Percentiles rank a stretch among this genome's conserved stretches.
Evolutionary conservation across 2,797 vertebrate species (phyloP).

Genomic region (Peromyscus attwateri): DNA sequence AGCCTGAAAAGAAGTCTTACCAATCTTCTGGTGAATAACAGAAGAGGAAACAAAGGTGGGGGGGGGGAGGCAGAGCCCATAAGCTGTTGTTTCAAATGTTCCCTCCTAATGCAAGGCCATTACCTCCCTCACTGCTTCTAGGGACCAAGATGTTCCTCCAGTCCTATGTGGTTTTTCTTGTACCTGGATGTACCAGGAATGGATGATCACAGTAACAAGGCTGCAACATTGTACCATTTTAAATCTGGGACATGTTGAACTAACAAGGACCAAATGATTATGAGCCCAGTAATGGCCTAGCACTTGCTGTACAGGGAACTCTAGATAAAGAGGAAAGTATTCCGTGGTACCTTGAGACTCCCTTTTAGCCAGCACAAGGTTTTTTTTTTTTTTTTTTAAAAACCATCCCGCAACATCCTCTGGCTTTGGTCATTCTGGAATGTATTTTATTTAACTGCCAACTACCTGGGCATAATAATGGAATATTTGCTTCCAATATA

Average conservation of each 20-base stretch:
- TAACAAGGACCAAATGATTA: slow-evolving; percentile 67
- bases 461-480: background rate
- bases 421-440: slow-evolving; percentile 79
- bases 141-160: slow-evolving; percentile 26
- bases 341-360: slow-evolving; percentile 68
- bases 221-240: slow-evolving; percentile 38
- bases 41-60: background rate
- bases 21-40: background rate
- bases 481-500: background rate
- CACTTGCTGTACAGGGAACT: slow-evolving; percentile 57
- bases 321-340: slow-evolving; percentile 58
- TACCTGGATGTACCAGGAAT: slow-evolving; percentile 18
- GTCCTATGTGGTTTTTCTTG: background rate
- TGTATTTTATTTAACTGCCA: slow-evolving; percentile 57
- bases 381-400: slow-evolving; percentile 74
- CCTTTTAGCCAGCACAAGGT: slow-evolving; percentile 17
- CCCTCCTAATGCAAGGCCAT: background rate
- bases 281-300: slow-evolving; percentile 63
- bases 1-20: background rate
- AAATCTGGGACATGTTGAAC: slow-evolving; percentile 68
- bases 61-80: no score
- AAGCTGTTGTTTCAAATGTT: background rate
- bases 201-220: slow-evolving; percentile 28
- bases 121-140: background rate
- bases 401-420: slow-evolving; percentile 65